Evolutionary conservation across 2,888 invertebrate genomes (phyloP).

Genomic region (Eupithecia vulgata): DNA sequence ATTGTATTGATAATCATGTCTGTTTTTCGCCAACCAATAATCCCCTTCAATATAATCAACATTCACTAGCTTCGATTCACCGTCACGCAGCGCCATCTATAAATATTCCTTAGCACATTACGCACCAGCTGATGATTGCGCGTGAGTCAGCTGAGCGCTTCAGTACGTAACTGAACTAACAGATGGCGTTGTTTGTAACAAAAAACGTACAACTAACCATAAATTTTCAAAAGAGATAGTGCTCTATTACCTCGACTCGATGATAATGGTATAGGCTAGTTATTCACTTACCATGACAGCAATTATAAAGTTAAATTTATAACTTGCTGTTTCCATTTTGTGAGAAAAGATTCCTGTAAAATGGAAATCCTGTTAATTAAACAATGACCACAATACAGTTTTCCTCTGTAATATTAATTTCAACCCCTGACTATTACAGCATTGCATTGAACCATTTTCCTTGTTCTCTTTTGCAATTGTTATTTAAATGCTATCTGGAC

Average conservation of each 20-base stretch:
- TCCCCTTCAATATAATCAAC: neutral
- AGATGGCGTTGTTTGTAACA: conserved; percentile 37
- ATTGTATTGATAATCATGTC: neutral
- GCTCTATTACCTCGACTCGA: too few relatives aligned
- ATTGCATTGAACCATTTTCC: conserved; percentile 38
- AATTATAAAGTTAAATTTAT: neutral
- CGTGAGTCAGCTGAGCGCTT: conserved; percentile 26
- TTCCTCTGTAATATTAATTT: conserved; percentile 24
- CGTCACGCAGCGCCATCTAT: conserved; percentile 36
- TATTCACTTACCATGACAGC: neutral
- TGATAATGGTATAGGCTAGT: neutral
- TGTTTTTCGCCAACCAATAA: neutral
- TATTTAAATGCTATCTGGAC: neutral
- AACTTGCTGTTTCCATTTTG: neutral
- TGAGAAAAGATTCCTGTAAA: neutral
- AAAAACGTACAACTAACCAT: neutral
- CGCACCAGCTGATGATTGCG: conserved; percentile 30
- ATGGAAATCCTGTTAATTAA: conserved; percentile 17
- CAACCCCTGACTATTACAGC: conserved; percentile 9
- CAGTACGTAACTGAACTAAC: conserved; percentile 15
- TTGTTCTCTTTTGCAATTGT: conserved; percentile 4
- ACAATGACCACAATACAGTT: conserved; percentile 21
- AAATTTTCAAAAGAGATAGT: too few relatives aligned
- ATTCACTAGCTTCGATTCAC: neutral
- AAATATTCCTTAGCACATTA: neutral